phyloP scores from a whole-genome alignment of 1,140 invertebrate genomes.

The Melitaea cinxia region DNA sequence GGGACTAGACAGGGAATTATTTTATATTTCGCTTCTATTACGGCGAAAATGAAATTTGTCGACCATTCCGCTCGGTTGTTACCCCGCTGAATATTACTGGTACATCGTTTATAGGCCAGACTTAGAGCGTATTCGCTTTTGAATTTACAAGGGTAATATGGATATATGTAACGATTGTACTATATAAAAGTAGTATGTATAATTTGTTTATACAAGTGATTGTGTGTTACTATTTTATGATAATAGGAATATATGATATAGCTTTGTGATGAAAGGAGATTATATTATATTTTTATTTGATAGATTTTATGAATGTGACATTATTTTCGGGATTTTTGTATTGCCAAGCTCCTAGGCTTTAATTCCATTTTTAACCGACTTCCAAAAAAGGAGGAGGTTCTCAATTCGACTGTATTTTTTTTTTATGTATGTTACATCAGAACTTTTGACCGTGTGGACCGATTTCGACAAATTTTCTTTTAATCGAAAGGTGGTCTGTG shows the following conservation, averaged over 20 bases:
- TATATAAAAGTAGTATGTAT: background rate
- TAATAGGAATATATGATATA: background rate
- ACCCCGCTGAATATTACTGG: slow-evolving; percentile 22
- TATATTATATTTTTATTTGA: no score
- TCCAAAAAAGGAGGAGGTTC: no score
- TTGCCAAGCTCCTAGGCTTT: no score
- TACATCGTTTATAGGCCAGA: slow-evolving; percentile 22
- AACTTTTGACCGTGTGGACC: no score
- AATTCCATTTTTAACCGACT: no score
- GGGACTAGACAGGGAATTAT: slow-evolving; percentile 45
- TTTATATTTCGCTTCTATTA: slow-evolving; percentile 45
- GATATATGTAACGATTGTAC: background rate
- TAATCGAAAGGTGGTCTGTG: no score
- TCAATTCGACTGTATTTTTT: no score
- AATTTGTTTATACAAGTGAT: background rate
- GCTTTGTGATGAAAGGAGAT: no score
- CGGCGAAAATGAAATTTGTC: slow-evolving; percentile 38
- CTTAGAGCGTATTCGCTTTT: slow-evolving; percentile 8
- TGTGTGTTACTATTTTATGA: background rate
- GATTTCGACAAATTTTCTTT: no score
- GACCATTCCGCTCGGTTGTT: slow-evolving; percentile 21
- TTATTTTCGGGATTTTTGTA: no score
- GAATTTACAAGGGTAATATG: slow-evolving; percentile 6
- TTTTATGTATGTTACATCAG: no score
- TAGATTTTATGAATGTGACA: no score